Evolutionary conservation across 2,888 invertebrate species (phyloP).

Genomic region (Hololepta plana): DNA sequence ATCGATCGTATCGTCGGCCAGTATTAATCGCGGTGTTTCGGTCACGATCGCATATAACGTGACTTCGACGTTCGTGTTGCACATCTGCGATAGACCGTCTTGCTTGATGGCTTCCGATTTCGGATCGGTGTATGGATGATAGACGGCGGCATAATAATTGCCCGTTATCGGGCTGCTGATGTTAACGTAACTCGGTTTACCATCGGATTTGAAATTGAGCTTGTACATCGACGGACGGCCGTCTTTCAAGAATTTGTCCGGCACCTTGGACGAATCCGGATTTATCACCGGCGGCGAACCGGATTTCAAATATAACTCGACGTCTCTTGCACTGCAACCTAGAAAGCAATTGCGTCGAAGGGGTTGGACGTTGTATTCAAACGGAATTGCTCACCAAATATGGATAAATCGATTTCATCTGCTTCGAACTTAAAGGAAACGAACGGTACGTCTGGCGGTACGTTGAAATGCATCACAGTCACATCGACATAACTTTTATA

Average conservation of each 20-base stretch:
- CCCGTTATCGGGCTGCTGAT: slow-evolving; percentile 52
- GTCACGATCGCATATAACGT: too few species aligned
- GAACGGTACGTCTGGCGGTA: slow-evolving; percentile 21
- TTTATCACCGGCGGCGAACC: slow-evolving; percentile 70
- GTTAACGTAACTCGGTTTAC: slow-evolving; percentile 36
- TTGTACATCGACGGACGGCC: slow-evolving; percentile 31
- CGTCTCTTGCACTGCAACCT: slow-evolving; percentile 28
- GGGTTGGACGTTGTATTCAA: neutral
- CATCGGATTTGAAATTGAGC: slow-evolving; percentile 42
- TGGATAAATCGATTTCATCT: slow-evolving; percentile 18
- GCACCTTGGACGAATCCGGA: slow-evolving; percentile 63
- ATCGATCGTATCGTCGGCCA: too few species aligned
- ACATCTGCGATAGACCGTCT: too few species aligned
- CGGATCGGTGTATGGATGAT: slow-evolving; percentile 61
- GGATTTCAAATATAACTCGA: slow-evolving; percentile 55
- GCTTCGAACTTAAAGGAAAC: slow-evolving; percentile 22
- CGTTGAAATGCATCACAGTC: slow-evolving; percentile 20
- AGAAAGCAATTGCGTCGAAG: slow-evolving; percentile 8
- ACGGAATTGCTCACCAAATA: slow-evolving; percentile 12
- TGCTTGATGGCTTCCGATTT: slow-evolving; percentile 52
- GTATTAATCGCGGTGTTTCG: too few species aligned
- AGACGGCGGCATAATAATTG: slow-evolving; percentile 64
- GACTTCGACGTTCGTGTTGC: too few species aligned
- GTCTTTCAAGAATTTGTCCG: slow-evolving; percentile 24
- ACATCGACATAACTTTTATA: slow-evolving; percentile 21